Base-by-base conservation (phyloP, 2,113 vertebrate species). In the Engystomops pustulosus region DNA sequence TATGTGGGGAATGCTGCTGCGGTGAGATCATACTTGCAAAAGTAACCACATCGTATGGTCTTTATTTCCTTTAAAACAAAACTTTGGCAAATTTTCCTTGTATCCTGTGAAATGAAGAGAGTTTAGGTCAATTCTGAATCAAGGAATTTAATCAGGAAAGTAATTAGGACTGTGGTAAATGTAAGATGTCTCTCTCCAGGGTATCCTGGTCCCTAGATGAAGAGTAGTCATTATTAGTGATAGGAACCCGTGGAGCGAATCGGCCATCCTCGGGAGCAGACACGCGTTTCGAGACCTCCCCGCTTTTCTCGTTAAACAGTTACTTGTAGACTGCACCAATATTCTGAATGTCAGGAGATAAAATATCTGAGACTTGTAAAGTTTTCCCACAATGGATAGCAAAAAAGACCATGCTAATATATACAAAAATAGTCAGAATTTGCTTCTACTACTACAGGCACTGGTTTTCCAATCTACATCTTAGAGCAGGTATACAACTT, bases 11-110 rank as follows among this genome's bases (percentile, higher is more conserved):
- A 81, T 81, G 79, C 79, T 70, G 45, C 62, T 81, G 79, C 34
- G 79, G 79, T 81, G 79, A 80, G 79, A 49, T 81, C 79, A 69
- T 81, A 69, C 79, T 69, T 80, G 79, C 60, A 49, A 80, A 67
- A 68, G 62, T 67, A 51, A 81, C 79, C 79, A 38, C 65, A 81
- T 36, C n/a, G 62, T 69, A 81, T 70, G 79, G 79, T 68, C 62
- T 81, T 34, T 81, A 81, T 81, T 81, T 81, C 79, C 79, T 81
- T 47, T 81, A 32, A 69, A 69, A 51, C 44, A 70, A 81, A 68
- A 81, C 20, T 49, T 34, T 81, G 79, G 79, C 79, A 81, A 69
- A 69, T 70, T 36, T 55, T 45, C 60, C 11, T 34, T 51, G 30
- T 18, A 69, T 69, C 44, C 60, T 69, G 45, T 34, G 18, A 49